Percentiles rank a stretch among this genome's conserved stretches.
phyloP scores from a whole-genome alignment of 1,140 invertebrate species.

The Bilobella aurantiaca region DNA sequence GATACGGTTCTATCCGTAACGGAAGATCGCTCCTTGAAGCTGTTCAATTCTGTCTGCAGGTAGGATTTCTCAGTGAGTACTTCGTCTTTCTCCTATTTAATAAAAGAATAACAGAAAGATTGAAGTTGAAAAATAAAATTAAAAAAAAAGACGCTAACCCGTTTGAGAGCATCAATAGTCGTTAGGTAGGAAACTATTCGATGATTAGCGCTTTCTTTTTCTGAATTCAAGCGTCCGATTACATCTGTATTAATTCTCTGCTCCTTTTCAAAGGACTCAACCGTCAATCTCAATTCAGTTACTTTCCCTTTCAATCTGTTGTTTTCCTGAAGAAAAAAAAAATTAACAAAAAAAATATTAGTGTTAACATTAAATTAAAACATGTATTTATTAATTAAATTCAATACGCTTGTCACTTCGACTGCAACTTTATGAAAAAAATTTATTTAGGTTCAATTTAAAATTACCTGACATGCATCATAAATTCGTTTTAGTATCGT shows the following conservation, averaged over 20 bases:
- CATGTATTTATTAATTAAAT: no score
- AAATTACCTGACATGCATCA: slow-evolving; percentile 31
- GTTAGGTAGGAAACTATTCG: slow-evolving; percentile 53
- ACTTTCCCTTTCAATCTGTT: slow-evolving; percentile 44
- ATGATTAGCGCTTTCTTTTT: slow-evolving; percentile 58
- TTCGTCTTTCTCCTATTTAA: slow-evolving; percentile 31
- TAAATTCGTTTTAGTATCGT: slow-evolving; percentile 29
- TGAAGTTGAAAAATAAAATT: neutral
- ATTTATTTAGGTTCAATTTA: no score
- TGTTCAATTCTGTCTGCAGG: slow-evolving; percentile 27
- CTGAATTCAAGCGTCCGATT: slow-evolving; percentile 50
- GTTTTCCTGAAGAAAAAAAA: no score
- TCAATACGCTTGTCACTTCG: no score
- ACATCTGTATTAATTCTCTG: slow-evolving; percentile 53
- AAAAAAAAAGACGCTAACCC: slow-evolving; percentile 37
- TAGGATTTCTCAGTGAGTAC: slow-evolving; percentile 30
- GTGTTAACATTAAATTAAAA: no score
- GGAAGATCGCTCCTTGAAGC: slow-evolving; percentile 22
- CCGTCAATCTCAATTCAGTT: slow-evolving; percentile 48
- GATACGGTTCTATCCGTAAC: slow-evolving; percentile 28
- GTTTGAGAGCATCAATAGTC: slow-evolving; percentile 54
- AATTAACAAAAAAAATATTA: no score
- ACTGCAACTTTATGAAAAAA: neutral
- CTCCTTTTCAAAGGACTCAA: slow-evolving; percentile 54
- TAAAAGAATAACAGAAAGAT: neutral